A percentile compares a stretch with the other conserved stretches of the same genome.
Conservation (phyloP, 2,113 vertebrate species). For the Ardeotis arabs region DNA sequence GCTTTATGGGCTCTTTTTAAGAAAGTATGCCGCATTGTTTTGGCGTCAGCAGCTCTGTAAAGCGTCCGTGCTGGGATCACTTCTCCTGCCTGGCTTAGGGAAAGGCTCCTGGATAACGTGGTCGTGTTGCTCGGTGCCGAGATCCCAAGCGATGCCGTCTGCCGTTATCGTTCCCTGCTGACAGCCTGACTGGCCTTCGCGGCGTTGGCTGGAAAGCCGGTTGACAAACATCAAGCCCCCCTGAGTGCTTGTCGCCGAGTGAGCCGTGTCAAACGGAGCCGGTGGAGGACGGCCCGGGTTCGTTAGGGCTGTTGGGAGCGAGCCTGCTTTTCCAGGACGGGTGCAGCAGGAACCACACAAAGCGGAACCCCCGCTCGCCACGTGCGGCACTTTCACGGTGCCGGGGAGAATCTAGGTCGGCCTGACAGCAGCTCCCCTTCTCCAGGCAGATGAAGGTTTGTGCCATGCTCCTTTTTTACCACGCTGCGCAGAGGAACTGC, state of each 20-base stretch:
- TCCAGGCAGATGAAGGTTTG: background rate
- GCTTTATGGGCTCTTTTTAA: background rate
- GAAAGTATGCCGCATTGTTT: background rate
- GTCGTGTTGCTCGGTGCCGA: background rate
- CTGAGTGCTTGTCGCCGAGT: background rate
- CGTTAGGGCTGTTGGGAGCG: background rate
- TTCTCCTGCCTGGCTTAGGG: background rate
- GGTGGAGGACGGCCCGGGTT: background rate
- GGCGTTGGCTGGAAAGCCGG: background rate
- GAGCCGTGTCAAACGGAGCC: background rate
- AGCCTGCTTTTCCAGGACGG: background rate
- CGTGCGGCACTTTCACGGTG: background rate
- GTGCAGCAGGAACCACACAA: background rate
- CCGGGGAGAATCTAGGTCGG: conserved; percentile 1
- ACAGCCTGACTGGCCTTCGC: background rate
- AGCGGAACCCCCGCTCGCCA: background rate
- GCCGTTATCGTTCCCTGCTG: background rate
- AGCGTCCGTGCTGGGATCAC: background rate
- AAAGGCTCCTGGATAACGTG: background rate
- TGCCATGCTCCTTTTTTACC: background rate
- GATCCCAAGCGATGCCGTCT: fast-evolving
- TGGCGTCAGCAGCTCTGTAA: conserved; percentile 11
- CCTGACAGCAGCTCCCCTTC: background rate
- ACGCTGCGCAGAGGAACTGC: background rate
- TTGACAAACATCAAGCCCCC: background rate